Evolutionary conservation across 1,140 invertebrate species (phyloP).

Genomic region (Drosophila equinoxialis): DNA sequence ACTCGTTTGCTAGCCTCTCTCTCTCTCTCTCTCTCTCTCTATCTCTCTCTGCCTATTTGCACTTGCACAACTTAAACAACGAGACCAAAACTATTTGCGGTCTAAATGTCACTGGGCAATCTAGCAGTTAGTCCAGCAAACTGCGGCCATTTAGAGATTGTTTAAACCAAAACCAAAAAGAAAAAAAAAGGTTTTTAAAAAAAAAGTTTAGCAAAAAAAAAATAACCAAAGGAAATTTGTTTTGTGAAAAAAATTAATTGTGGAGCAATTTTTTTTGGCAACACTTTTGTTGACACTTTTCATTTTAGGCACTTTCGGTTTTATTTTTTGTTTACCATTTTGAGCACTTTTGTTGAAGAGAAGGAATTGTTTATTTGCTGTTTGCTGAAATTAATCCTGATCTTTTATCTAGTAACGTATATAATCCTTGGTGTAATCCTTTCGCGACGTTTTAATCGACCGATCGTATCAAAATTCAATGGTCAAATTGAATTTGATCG

Average conservation of each 20-base stretch:
- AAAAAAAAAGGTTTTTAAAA: background rate
- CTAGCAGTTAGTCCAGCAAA: conserved; percentile 17
- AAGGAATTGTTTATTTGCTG: conserved; percentile 14
- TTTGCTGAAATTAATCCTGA: conserved; percentile 31
- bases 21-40: background rate
- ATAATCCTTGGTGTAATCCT: conserved; percentile 60
- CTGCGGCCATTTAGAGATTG: conserved; percentile 21
- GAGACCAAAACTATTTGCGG: conserved; percentile 37
- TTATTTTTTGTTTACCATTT: conserved; percentile 61
- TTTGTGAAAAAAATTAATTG: conserved; percentile 7
- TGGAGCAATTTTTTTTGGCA: conserved; percentile 24
- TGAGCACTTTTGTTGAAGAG: conserved; percentile 72
- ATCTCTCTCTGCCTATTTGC: conserved; percentile 18
- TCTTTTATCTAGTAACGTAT: conserved; percentile 37
- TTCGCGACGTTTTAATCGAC: conserved; percentile 47
- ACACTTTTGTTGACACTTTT: conserved; percentile 36
- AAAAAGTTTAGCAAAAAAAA: background rate
- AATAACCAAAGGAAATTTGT: background rate
- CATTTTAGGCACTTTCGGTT: conserved; percentile 19
- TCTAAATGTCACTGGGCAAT: conserved; percentile 68
- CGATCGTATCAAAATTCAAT: conserved; percentile 83
- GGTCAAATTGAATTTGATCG: conserved; percentile 81
- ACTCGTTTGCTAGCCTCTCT: conserved; percentile 26
- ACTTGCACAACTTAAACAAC: conserved; percentile 61
- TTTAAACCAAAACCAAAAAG: conserved; percentile 17